These are phyloP conservation scores for Anomalospiza imberbis DNA, from an alignment of 2,797 vertebrate genomes.

Conservation along the genomic window DNA sequence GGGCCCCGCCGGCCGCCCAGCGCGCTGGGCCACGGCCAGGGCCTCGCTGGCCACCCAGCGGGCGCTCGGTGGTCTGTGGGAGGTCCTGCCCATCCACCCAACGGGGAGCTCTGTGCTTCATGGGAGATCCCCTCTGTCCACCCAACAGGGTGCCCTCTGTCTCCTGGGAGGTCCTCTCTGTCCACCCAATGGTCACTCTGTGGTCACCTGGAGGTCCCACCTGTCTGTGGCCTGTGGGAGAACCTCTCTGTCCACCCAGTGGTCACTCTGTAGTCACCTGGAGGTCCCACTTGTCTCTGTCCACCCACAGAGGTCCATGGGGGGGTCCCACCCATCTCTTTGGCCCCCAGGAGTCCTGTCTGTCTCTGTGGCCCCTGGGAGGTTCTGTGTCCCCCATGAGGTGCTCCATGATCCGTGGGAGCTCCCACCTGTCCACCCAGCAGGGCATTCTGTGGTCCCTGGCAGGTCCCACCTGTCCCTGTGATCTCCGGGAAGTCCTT, in stretches of 20 bases:
- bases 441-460: not conserved
- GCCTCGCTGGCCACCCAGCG: not conserved
- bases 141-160: not conserved
- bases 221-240: not conserved
- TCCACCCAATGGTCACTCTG: too few relatives aligned
- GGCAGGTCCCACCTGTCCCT: not conserved
- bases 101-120: accelerated
- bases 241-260: not conserved
- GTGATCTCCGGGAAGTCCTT: accelerated
- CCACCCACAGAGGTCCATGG: accelerated
- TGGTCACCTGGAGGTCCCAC: not conserved
- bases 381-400: not conserved
- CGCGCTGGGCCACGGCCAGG: not conserved
- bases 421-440: not conserved
- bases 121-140: not conserved
- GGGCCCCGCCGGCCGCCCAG: not conserved
- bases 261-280: not conserved
- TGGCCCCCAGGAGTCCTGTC: not conserved
- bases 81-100: not conserved
- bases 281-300: not conserved
- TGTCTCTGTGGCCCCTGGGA: not conserved
- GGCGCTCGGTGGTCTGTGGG: accelerated
- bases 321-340: not conserved
- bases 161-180: not conserved
- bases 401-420: not conserved